phyloP scores from a whole-genome alignment of 2,113 vertebrate species.

The Ammodytes dubius region DNA sequence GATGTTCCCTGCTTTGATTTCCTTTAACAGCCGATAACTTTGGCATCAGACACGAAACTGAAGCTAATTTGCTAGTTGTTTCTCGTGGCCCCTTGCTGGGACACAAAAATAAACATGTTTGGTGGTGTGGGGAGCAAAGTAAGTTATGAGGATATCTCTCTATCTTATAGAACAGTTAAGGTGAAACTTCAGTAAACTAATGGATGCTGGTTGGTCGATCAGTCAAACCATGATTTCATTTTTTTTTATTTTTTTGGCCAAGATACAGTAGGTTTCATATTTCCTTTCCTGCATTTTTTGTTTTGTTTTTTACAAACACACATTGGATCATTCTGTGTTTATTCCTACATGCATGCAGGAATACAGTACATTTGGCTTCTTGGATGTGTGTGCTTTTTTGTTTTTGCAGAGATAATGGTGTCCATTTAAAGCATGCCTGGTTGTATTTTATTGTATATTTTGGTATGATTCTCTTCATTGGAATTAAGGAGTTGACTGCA shows the following conservation, averaged over 20 bases:
- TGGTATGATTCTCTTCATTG: slow-evolving; percentile 44
- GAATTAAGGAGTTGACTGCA: slow-evolving; percentile 50
- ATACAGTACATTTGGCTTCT: slow-evolving; percentile 60
- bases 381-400: slow-evolving; percentile 43
- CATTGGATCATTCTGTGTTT: slow-evolving; percentile 73
- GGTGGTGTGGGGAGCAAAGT: slow-evolving; percentile 9
- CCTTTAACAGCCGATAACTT: slow-evolving; percentile 34
- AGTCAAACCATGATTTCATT: slow-evolving; percentile 35
- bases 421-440: slow-evolving; percentile 64
- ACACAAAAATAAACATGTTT: slow-evolving; percentile 35
- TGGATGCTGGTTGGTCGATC: slow-evolving; percentile 50
- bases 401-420: slow-evolving; percentile 41
- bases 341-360: slow-evolving; percentile 74
- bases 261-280: slow-evolving; percentile 43
- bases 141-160: neutral
- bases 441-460: slow-evolving; percentile 36
- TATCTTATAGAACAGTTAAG: neutral
- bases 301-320: slow-evolving; percentile 57
- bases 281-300: slow-evolving; percentile 58
- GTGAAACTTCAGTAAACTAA: slow-evolving; percentile 26
- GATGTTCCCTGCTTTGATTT: slow-evolving; percentile 50
- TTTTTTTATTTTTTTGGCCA: slow-evolving; percentile 37
- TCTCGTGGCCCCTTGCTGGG: slow-evolving; percentile 29
- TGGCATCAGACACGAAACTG: slow-evolving; percentile 33
- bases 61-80: slow-evolving; percentile 39